These are phyloP conservation scores for Sycobia sp. DNA, from an alignment of 1,140 invertebrate species.

Conservation along the genomic window DNA sequence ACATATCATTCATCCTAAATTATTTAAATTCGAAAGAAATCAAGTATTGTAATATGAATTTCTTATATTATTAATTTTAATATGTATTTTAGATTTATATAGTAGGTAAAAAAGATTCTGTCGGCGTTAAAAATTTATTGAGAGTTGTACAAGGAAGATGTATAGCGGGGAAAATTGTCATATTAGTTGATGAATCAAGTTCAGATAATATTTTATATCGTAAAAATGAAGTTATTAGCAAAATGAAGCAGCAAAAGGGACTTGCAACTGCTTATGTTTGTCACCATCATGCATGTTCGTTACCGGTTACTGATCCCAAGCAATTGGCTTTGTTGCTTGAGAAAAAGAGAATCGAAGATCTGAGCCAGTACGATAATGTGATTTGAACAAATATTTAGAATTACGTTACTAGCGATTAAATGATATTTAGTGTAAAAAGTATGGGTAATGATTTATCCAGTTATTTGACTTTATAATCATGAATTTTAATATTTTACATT, in stretches of 20 bases:
- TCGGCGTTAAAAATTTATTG: constrained; percentile 71
- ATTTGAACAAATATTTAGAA: too few species aligned
- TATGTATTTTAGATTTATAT: constrained; percentile 67
- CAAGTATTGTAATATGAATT: too few species aligned
- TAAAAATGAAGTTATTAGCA: constrained; percentile 50
- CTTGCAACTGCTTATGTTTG: constrained; percentile 81
- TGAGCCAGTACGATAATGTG: too few species aligned
- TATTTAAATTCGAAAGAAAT: neutral
- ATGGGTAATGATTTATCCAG: too few species aligned
- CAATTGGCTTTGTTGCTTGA: constrained; percentile 70
- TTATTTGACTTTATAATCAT: too few species aligned
- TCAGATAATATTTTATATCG: constrained; percentile 42
- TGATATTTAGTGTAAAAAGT: too few species aligned
- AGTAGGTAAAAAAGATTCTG: constrained; percentile 68
- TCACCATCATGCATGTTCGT: constrained; percentile 75
- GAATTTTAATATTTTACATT: too few species aligned
- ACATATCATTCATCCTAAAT: neutral
- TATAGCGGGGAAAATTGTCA: constrained; percentile 73
- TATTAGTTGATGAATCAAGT: constrained; percentile 67
- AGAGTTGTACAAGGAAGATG: constrained; percentile 70
- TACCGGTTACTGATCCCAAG: constrained; percentile 75
- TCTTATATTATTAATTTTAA: too few species aligned
- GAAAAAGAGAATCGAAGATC: constrained; percentile 37
- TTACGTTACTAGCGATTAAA: too few species aligned
- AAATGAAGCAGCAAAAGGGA: constrained; percentile 60